phyloP scores from a whole-genome alignment of 2,888 invertebrate genomes.

The Andrena hattorfiana region DNA sequence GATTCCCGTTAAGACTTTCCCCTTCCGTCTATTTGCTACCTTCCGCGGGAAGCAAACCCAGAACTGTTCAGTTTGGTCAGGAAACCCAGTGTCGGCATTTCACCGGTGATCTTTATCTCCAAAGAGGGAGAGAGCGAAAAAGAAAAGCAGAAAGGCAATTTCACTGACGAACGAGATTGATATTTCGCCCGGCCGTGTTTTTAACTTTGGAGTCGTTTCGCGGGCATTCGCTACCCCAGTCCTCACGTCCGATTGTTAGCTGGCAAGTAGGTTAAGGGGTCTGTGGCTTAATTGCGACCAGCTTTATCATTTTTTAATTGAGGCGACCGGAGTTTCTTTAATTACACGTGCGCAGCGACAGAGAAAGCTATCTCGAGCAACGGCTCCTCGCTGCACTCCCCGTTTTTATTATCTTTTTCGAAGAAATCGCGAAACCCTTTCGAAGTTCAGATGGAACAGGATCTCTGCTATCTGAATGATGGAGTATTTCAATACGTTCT shows the following conservation, averaged over 20 bases:
- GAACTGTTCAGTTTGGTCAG: not conserved
- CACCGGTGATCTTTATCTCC: not conserved
- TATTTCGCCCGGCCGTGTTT: constrained; percentile 40
- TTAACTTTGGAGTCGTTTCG: constrained; percentile 39
- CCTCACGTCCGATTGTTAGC: constrained; percentile 66
- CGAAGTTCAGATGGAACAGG: not conserved
- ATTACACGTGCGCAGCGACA: constrained; percentile 68
- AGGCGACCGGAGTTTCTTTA: constrained; percentile 65
- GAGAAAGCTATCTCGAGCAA: constrained; percentile 58
- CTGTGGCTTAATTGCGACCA: constrained; percentile 67
- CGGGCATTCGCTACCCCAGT: constrained; percentile 15
- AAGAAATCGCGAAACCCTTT: not conserved
- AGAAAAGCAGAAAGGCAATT: constrained; percentile 19
- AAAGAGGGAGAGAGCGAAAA: not conserved
- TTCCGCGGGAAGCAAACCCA: not conserved
- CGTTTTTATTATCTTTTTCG: not conserved
- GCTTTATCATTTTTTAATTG: constrained; percentile 72
- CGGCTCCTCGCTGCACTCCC: constrained; percentile 13
- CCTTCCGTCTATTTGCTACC: not conserved
- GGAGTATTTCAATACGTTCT: too few relatives aligned
- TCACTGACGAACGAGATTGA: constrained; percentile 34
- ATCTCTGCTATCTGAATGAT: too few relatives aligned
- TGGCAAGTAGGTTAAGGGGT: constrained; percentile 71
- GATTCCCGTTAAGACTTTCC: constrained; percentile 10
- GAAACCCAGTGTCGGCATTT: not conserved